Evolutionary conservation across 2,113 vertebrate genomes (phyloP).

Genomic region (Pelodiscus sinensis): DNA sequence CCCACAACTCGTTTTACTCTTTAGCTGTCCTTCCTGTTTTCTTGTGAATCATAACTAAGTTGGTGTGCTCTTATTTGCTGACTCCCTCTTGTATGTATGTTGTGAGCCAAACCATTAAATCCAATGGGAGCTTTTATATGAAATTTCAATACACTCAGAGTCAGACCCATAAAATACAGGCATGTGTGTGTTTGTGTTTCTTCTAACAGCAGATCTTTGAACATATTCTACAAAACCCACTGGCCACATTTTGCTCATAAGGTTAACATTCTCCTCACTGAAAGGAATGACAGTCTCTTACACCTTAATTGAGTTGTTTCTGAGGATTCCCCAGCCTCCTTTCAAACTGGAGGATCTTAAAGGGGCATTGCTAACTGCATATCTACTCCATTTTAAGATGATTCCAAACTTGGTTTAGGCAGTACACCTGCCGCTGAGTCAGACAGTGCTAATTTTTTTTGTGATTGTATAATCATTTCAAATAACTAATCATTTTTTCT

Average conservation of each 20-base stretch:
- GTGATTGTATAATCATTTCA: background rate
- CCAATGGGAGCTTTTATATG: background rate
- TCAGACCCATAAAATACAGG: background rate
- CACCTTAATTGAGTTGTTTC: background rate
- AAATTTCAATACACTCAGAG: background rate
- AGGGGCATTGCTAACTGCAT: background rate
- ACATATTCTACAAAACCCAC: background rate
- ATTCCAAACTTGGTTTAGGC: background rate
- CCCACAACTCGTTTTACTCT: background rate
- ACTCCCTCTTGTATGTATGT: background rate
- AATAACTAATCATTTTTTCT: background rate
- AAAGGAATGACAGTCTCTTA: background rate
- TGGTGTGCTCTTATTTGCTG: background rate
- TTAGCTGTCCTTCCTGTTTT: background rate
- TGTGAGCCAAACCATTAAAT: background rate
- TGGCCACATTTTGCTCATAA: background rate
- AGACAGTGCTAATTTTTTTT: background rate
- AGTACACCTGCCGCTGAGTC: background rate
- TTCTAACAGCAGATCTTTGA: background rate
- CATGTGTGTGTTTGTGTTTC: background rate
- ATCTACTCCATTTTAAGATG: background rate
- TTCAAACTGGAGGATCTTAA: background rate
- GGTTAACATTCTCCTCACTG: background rate
- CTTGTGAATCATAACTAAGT: background rate
- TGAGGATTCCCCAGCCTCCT: fast-evolving